phyloP scores from a whole-genome alignment of 2,888 invertebrate genomes.

The Rhynchonema sp. region DNA sequence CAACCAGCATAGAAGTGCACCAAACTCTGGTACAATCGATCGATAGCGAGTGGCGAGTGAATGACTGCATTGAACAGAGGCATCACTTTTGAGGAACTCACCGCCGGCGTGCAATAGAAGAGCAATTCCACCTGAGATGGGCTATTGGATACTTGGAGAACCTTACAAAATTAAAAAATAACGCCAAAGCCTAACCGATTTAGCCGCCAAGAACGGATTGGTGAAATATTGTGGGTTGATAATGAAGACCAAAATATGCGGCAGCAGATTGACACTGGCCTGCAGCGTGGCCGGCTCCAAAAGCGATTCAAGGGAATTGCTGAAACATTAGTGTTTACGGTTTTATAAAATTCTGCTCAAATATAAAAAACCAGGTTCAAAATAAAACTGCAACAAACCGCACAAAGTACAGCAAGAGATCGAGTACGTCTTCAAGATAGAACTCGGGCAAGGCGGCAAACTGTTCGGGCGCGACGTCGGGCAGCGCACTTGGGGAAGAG shows the following conservation, averaged over 20 bases:
- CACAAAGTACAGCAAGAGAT: constrained; percentile 73
- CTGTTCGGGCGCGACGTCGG: constrained; percentile 44
- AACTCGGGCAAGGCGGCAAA: constrained; percentile 87
- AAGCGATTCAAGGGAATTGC: constrained; percentile 54
- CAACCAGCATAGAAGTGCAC: constrained; percentile 85
- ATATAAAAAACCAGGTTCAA: too few species aligned
- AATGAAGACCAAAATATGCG: constrained; percentile 68
- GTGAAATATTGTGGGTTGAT: constrained; percentile 73
- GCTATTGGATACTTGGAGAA: too few species aligned
- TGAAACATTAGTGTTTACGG: constrained; percentile 36
- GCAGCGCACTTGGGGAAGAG: constrained; percentile 29
- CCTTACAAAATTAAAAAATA: too few species aligned
- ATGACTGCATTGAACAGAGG: constrained; percentile 53
- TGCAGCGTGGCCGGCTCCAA: constrained; percentile 42
- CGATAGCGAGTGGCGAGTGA: constrained; percentile 63
- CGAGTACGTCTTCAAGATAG: constrained; percentile 87
- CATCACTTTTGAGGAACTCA: constrained; percentile 23
- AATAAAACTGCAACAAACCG: constrained; percentile 52
- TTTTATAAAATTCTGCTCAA: too few species aligned
- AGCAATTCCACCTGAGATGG: too few species aligned
- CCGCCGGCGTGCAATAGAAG: constrained; percentile 36
- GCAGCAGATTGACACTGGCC: constrained; percentile 54
- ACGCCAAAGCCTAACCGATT: too few species aligned
- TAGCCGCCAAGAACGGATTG: constrained; percentile 90
- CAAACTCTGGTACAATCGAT: constrained; percentile 60